These are phyloP conservation scores for Cygnus atratus DNA, from an alignment of 2,113 vertebrate genomes.

Conservation along the genomic window DNA sequence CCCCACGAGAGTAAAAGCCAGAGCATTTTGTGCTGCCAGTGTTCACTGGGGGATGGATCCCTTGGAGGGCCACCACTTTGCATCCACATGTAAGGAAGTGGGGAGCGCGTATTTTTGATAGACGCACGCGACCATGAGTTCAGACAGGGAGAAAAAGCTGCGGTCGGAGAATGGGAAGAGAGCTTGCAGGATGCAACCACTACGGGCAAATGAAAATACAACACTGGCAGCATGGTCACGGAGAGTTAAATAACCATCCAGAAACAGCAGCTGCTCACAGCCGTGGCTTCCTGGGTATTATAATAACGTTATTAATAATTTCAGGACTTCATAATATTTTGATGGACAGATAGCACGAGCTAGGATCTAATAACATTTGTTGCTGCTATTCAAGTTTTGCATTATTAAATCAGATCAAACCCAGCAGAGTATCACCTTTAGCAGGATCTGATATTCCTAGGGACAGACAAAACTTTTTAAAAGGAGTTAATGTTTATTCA, in stretches of 20 bases:
- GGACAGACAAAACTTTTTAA: not conserved
- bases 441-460: not conserved
- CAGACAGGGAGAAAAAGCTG: not conserved
- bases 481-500: not conserved
- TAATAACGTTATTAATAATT: slow-evolving; percentile 23
- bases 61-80: too few species aligned
- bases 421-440: not conserved
- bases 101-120: not conserved
- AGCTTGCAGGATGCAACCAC: too few species aligned
- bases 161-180: not conserved
- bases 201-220: not conserved
- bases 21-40: not conserved
- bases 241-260: not conserved
- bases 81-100: not conserved
- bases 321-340: not conserved
- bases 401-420: slow-evolving; percentile 42
- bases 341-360: not conserved
- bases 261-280: not conserved
- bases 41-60: not conserved
- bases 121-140: not conserved
- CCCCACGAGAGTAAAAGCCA: not conserved
- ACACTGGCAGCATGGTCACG: not conserved
- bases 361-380: slow-evolving; percentile 20
- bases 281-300: not conserved
- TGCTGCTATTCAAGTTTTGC: slow-evolving; percentile 31